These are phyloP conservation scores for Megalops atlanticus DNA, from an alignment of 2,113 vertebrate species.

Conservation along the genomic window DNA sequence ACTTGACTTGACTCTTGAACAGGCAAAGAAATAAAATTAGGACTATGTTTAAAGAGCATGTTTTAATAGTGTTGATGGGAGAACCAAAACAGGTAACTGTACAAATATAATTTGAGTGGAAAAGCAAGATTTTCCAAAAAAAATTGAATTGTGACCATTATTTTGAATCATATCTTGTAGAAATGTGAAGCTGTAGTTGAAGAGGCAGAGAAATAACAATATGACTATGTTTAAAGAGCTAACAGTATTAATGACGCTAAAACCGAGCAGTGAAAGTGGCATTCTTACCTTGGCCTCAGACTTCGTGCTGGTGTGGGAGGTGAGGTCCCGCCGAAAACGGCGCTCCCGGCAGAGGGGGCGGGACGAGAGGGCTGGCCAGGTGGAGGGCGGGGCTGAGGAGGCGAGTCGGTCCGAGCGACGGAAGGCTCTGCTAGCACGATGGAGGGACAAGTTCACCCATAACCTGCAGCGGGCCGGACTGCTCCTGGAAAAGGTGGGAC, in stretches of 20 bases:
- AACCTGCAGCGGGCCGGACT: conserved; percentile 64
- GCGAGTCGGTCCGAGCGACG: conserved; percentile 62
- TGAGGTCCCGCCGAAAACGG: conserved; percentile 61
- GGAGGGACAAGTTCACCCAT: conserved; percentile 68
- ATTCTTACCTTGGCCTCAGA: conserved; percentile 49
- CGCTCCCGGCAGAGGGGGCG: conserved; percentile 44
- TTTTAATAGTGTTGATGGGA: no score
- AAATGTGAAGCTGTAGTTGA: no score
- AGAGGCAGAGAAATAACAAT: not conserved
- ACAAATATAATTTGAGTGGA: no score
- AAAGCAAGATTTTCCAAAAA: no score
- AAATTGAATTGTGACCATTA: not conserved
- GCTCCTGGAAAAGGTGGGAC: conserved; percentile 70
- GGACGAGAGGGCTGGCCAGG: conserved; percentile 10
- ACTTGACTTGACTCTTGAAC: no score
- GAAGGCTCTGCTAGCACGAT: conserved; percentile 55
- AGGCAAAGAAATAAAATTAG: no score
- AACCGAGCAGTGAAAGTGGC: not conserved
- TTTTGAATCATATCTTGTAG: no score
- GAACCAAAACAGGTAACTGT: no score
- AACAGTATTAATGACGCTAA: no score
- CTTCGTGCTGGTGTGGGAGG: conserved; percentile 76
- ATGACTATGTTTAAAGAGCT: not conserved
- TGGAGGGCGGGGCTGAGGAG: conserved; percentile 34
- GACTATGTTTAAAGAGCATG: no score